Evolutionary conservation across 2,113 vertebrate species (phyloP), one percentile per base, ranked within the genome.

Genomic region (Grus americana): DNA sequence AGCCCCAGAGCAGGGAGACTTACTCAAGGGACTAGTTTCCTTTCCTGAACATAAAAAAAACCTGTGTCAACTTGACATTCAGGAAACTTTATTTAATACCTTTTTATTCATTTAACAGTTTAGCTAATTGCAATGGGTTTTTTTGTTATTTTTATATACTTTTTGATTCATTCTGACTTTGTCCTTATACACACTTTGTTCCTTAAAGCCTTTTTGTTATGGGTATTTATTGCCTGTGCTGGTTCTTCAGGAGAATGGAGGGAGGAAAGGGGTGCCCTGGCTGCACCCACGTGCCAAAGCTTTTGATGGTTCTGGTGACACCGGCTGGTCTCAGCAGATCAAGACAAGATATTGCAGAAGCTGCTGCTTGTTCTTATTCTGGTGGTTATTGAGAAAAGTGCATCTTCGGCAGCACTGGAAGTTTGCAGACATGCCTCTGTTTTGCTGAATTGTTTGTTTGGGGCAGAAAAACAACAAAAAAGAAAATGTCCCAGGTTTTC

Each of bases 11-110:
- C 79, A 34, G 58, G 46, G 74, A 92, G 93, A 75, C 75, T 46
- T 81, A 54, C 95, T 66, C 84, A 49, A 75, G 90, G 93, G 94
- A 87, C 79, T 91, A 6, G 10, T 91, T 95, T 86, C 44, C 65
- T 63, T 90, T 74, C 83, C 57, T 63, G 71, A 82, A 66, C 1
- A 3, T 38, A 50, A 86, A 83, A 81, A 95, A 61, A 63, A 79
- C 14, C 21, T 65, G 29, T 66, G 72, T 96, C 81, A 93, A 79
- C 92, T 49, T 93, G 81, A 93, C 86, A 79, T 94, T 82, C 73
- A 86, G 46, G 68, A 73, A 82, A 79, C 66, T 91, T 87, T 70
- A 42, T 81, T 71, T 85, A 80, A 87, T 94, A 83, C 71, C 18
- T 93, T 92, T 75, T 68, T 46, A 79, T 73, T 94, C 0, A 0